phyloP scores from a whole-genome alignment of 2,113 vertebrate species.

The Chaetodon auriga region DNA sequence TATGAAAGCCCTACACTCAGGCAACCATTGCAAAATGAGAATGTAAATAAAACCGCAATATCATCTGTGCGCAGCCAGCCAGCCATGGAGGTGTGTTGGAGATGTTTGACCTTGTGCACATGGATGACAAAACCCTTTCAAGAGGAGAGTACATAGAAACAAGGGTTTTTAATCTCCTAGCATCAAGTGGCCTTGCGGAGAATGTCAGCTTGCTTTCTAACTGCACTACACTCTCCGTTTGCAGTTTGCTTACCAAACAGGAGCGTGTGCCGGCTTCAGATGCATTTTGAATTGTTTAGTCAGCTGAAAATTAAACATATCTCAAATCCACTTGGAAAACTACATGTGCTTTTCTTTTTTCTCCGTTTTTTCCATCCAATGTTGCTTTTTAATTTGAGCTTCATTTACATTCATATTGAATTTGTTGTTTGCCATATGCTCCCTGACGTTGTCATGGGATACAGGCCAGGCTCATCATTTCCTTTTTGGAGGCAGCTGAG shows the following conservation, averaged over 20 bases:
- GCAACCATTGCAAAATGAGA: neutral
- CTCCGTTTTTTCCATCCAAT: constrained; percentile 11
- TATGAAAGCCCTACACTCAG: constrained; percentile 26
- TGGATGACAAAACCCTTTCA: constrained; percentile 45
- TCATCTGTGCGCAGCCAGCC: constrained; percentile 24
- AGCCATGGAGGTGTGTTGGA: constrained; percentile 11
- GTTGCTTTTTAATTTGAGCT: constrained; percentile 69
- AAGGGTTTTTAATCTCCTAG: constrained; percentile 57
- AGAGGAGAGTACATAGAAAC: constrained; percentile 50
- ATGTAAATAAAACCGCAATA: constrained; percentile 59
- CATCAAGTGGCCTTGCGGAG: constrained; percentile 59
- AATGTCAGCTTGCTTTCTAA: constrained; percentile 50
- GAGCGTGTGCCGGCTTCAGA: neutral
- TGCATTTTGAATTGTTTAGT: constrained; percentile 50
- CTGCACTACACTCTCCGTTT: constrained; percentile 25
- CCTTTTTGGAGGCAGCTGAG: constrained; percentile 69
- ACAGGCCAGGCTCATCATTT: constrained; percentile 64
- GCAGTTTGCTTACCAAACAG: constrained; percentile 33
- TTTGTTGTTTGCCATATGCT: constrained; percentile 77
- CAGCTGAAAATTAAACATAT: constrained; percentile 52
- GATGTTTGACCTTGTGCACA: constrained; percentile 58
- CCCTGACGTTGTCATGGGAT: constrained; percentile 78
- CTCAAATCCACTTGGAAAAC: constrained; percentile 39
- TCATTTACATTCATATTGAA: constrained; percentile 84
- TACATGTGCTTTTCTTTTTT: neutral